phyloP scores from a whole-genome alignment of 2,113 vertebrate genomes.

The Takifugu flavidus region DNA sequence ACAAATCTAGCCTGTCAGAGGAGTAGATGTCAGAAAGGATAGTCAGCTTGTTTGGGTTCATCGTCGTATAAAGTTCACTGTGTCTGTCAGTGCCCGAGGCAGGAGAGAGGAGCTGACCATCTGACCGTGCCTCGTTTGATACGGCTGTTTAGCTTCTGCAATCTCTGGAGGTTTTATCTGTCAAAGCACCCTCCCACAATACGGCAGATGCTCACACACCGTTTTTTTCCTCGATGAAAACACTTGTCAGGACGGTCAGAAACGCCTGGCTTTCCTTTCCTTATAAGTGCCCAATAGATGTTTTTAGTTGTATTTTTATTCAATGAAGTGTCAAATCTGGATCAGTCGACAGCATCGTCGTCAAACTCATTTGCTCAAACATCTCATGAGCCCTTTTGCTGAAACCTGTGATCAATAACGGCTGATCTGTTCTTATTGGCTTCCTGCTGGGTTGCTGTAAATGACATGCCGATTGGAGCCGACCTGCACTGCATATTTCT shows the following conservation, averaged over 20 bases:
- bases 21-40: slow-evolving; percentile 27
- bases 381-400: slow-evolving; percentile 14
- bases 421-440: slow-evolving; percentile 12
- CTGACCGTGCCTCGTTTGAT: slow-evolving; percentile 32
- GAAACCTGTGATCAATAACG: slow-evolving; percentile 23
- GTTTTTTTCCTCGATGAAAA: too few relatives aligned
- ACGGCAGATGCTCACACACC: too few relatives aligned
- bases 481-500: too few relatives aligned
- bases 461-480: background rate
- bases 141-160: slow-evolving; percentile 26
- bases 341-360: slow-evolving; percentile 16
- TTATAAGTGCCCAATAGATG: too few relatives aligned
- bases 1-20: background rate
- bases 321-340: background rate
- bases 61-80: slow-evolving; percentile 54
- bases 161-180: slow-evolving; percentile 1
- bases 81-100: slow-evolving; percentile 33
- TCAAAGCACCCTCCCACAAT: background rate
- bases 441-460: background rate
- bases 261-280: too few relatives aligned
- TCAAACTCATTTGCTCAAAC: slow-evolving; percentile 9
- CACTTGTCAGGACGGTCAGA: too few relatives aligned
- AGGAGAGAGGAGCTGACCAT: slow-evolving; percentile 37
- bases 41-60: slow-evolving; percentile 27
- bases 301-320: too few relatives aligned